phyloP scores from a whole-genome alignment of 2,113 vertebrate species.

The Nothocercus julius region DNA sequence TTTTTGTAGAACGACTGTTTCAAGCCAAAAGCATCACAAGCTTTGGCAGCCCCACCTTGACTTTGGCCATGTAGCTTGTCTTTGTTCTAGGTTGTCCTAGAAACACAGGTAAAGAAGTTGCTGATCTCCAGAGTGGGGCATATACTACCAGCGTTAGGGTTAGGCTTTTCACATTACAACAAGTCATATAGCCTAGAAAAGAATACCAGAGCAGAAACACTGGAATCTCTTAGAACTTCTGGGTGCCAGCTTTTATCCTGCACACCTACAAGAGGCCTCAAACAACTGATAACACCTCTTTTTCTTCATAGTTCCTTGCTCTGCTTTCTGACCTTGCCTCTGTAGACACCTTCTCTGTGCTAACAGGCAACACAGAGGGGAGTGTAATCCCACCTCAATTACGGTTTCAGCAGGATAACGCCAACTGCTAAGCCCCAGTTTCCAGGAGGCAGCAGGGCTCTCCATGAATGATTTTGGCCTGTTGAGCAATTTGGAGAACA shows the following conservation, averaged over 20 bases:
- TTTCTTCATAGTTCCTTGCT: neutral
- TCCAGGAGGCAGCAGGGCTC: conserved; percentile 19
- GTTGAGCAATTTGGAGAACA: conserved; percentile 24
- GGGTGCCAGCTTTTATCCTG: neutral
- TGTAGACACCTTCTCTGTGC: neutral
- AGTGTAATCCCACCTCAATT: conserved; percentile 49
- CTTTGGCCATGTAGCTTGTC: neutral
- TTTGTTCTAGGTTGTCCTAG: neutral
- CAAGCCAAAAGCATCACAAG: neutral
- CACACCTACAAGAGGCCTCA: neutral
- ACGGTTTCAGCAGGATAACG: conserved; percentile 22
- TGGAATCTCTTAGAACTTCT: neutral
- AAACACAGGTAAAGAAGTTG: neutral
- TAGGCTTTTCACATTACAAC: neutral
- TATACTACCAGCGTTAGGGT: neutral
- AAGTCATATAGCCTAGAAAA: neutral
- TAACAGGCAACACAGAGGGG: neutral
- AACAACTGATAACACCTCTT: neutral
- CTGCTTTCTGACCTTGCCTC: conserved; percentile 13
- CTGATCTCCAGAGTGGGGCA: neutral
- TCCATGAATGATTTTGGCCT: neutral
- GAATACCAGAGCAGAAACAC: neutral
- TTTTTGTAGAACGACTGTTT: neutral
- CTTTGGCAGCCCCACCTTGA: neutral
- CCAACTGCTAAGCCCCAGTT: conserved; percentile 37